Evolutionary conservation across 2,888 invertebrate genomes (phyloP).

Genomic region (Sesia bembeciformis): DNA sequence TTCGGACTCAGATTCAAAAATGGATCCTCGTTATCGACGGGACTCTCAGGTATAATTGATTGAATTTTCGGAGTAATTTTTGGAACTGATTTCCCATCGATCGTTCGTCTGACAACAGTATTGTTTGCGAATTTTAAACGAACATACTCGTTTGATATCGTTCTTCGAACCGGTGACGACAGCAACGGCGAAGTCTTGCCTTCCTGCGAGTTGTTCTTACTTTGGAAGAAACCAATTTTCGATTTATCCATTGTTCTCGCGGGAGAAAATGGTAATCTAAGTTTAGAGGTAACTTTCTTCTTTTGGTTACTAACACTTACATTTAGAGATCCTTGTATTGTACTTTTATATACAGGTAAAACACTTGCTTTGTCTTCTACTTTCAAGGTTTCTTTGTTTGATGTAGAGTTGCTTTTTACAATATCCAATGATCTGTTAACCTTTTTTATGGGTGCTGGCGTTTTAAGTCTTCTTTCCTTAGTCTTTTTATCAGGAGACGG

Average conservation of each 20-base stretch:
- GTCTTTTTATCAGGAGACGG: slow-evolving; percentile 34
- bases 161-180: slow-evolving; percentile 55
- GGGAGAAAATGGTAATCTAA: slow-evolving; percentile 61
- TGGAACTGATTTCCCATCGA: slow-evolving; percentile 60
- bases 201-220: slow-evolving; percentile 36
- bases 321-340: slow-evolving; percentile 37
- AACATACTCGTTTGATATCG: slow-evolving; percentile 70
- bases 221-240: slow-evolving; percentile 56
- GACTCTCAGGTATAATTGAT: slow-evolving; percentile 69
- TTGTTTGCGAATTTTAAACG: slow-evolving; percentile 60
- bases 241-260: slow-evolving; percentile 58
- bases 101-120: slow-evolving; percentile 55
- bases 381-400: slow-evolving; percentile 30
- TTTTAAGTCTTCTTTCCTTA: slow-evolving; percentile 45
- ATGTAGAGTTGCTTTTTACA: slow-evolving; percentile 33
- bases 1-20: slow-evolving; percentile 66
- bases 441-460: slow-evolving; percentile 48
- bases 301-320: slow-evolving; percentile 33
- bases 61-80: slow-evolving; percentile 68
- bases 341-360: slow-evolving; percentile 49
- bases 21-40: slow-evolving; percentile 63
- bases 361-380: slow-evolving; percentile 45
- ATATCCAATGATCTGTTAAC: slow-evolving; percentile 48
- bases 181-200: slow-evolving; percentile 48
- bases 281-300: slow-evolving; percentile 47